Evolutionary conservation across 2,797 vertebrate species (phyloP), one percentile per base, ranked within the genome.

Genomic region (Caiman crocodilus): DNA sequence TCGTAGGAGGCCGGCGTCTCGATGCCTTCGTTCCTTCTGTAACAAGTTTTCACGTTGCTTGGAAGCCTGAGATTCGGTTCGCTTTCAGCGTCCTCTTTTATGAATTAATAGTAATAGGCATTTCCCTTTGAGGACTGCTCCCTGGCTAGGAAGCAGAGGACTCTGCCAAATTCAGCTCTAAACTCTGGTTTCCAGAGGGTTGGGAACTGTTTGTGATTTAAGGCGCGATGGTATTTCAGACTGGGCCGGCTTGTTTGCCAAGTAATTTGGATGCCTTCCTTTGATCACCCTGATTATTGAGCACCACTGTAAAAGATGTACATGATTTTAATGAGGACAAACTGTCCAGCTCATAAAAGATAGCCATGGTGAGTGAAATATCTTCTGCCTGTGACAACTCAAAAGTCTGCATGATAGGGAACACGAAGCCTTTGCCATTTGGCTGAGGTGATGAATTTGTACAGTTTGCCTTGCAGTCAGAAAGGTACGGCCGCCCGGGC

Each of bases 251-350:
- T 71, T 14, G 0, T 21, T 56, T 61, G 59, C 64, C 2, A 59
- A 92, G 90, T 4, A 59, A 74, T 89, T 85, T 89, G 93, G 85
- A 94, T 86, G 65, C 55, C 92, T 95, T 90, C 64, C 76, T 90
- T 87, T 14, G 25, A 76, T 65, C 25, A 2, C 83, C 57, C 60
- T 32, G 65, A 9, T 11, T 59, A 71, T 89, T 90, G 86, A 94
- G 25, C 87, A 67, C 61, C 76, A 13, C 85, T 90, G 87, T 83
- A 88, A 90, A 85, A 87, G 85, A 74, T 11, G 89, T 88, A 42
- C 60, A 1, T 8, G 71, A 59, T 79, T 88, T 76, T 56, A 26
- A 90, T n/a, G 92, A 88, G 96, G 89, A 79, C 91, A 96, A 95
- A 96, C 94, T 92, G 89, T 90, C 57, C 14, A 0, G 75, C 79